phyloP scores from a whole-genome alignment of 2,888 invertebrate species.

The Chloroclystis v-ata region DNA sequence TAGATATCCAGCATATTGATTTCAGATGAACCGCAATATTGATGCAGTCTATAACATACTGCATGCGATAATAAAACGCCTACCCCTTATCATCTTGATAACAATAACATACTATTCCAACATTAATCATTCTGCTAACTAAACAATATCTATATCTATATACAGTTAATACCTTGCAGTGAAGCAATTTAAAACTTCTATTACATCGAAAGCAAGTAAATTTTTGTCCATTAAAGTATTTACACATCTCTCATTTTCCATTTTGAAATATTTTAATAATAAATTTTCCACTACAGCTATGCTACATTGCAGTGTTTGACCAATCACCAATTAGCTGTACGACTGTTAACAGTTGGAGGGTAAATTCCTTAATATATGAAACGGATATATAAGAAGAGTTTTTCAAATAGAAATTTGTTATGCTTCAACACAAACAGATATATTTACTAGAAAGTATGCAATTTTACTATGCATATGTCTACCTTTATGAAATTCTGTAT shows the following conservation, averaged over 20 bases:
- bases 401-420: too few species aligned
- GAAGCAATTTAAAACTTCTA: conserved; percentile 56
- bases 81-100: conserved; percentile 29
- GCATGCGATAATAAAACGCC: conserved; percentile 6
- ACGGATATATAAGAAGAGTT: too few species aligned
- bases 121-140: conserved; percentile 28
- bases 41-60: conserved; percentile 2
- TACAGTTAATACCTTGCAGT: conserved; percentile 52
- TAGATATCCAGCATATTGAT: background rate
- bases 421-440: too few species aligned
- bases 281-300: too few species aligned
- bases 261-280: too few species aligned
- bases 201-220: conserved; percentile 61
- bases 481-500: too few species aligned
- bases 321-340: too few species aligned
- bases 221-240: conserved; percentile 33
- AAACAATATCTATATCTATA: conserved; percentile 29
- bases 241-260: background rate
- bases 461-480: too few species aligned
- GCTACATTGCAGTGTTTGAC: too few species aligned
- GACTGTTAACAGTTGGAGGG: too few species aligned
- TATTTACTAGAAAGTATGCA: too few species aligned
- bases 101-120: conserved; percentile 20
- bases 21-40: conserved; percentile 5
- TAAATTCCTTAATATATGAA: too few species aligned